Evolutionary conservation across 2,113 vertebrate genomes (phyloP), one percentile per base, ranked within the genome.

Genomic region (Recurvirostra avosetta): DNA sequence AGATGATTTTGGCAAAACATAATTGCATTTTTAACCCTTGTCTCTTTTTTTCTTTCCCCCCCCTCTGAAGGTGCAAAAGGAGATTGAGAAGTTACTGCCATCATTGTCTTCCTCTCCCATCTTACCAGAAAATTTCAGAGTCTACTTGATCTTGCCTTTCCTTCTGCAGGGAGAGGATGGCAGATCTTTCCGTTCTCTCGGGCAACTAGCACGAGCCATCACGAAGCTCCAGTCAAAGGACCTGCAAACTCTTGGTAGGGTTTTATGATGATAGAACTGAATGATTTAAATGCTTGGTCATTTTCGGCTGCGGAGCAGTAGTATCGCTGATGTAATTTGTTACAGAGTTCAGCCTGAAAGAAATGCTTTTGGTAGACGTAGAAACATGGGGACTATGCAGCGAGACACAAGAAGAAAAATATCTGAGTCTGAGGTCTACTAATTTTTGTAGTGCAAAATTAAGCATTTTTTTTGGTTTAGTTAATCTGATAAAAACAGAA

Each of bases 91-190:
- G 3, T 89, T 98, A 43, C 47, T 97, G 66, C 47, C 41, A 4
- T 93, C 86, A 4, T 36, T 97, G 47, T 66, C 82, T 59, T 68
- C 67, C n/a, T 90, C 86, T 68, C 85, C 79, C 36, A 81, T 58
- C 75, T 96, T 94, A 9, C 94, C 94, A 29, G 97, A 98, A 94
- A 95, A 92, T 74, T 93, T 97, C 63, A 95, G 97, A 81, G 38
- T 98, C 75, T 97, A 96, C 89, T 76, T 98, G 87, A 92, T 98
- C 87, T 55, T 98, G 71, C 97, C 97, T 45, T 76, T 96, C n/a
- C 88, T 98, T 49, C 74, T 97, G 34, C 74, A 63, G 15, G 27
- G 30, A 16, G 0, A 40, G 3, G 26, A 79, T 41, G 2, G 4
- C 12, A 4, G 27, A 19, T 75, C 17, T 36, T 29, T 36, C 11